Percentiles rank a stretch among this genome's conserved stretches.
phyloP scores from a whole-genome alignment of 2,113 vertebrate species.

The Gorsachius goisagi region DNA sequence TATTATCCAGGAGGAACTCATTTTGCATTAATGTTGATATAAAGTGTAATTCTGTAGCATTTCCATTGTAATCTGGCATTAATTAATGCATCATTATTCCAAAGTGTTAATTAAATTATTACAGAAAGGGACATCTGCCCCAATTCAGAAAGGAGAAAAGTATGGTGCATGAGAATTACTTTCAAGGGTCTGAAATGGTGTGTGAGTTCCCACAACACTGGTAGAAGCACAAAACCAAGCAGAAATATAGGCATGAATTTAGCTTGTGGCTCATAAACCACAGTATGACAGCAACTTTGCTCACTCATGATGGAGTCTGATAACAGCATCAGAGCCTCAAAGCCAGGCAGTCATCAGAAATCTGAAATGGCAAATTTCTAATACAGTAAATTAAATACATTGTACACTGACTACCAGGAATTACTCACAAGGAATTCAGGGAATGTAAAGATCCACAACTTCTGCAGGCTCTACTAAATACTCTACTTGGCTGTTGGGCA shows the following conservation, averaged over 20 bases:
- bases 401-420: conserved; percentile 13
- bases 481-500: background rate
- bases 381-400: background rate
- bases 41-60: conserved; percentile 77
- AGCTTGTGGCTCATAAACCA: background rate
- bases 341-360: conserved; percentile 8
- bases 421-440: conserved; percentile 47
- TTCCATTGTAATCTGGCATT: conserved; percentile 80
- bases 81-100: conserved; percentile 82
- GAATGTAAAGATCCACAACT: background rate
- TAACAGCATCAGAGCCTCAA: conserved; percentile 20
- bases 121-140: conserved; percentile 76
- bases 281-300: background rate
- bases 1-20: conserved; percentile 80
- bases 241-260: background rate
- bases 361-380: conserved; percentile 34
- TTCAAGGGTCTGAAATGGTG: conserved; percentile 34
- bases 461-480: background rate
- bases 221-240: background rate
- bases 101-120: conserved; percentile 81
- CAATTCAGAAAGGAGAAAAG: conserved; percentile 58
- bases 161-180: conserved; percentile 62
- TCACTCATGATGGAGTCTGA: background rate
- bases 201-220: background rate
- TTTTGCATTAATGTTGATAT: conserved; percentile 81